A percentile compares a stretch with the other conserved stretches of the same genome.
phyloP scores from a whole-genome alignment of 1,140 invertebrate species.

The Drosophila dunni region DNA sequence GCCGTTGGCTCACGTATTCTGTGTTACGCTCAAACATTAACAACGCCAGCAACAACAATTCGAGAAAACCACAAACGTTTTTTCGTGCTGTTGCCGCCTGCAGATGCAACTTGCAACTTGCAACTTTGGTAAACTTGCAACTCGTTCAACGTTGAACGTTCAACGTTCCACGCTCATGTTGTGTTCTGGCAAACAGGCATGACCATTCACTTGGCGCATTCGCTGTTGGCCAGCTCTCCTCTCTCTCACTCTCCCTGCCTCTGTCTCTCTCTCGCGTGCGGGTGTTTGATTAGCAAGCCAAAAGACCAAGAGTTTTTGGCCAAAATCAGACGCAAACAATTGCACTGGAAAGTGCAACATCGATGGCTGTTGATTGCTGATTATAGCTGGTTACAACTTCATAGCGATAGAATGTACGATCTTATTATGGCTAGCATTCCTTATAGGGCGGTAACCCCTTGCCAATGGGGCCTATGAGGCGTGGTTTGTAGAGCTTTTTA shows the following conservation, averaged over 20 bases:
- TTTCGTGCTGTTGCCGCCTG: slow-evolving; percentile 66
- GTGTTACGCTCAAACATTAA: slow-evolving; percentile 80
- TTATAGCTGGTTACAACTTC: slow-evolving; percentile 73
- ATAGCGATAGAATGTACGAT: slow-evolving; percentile 48
- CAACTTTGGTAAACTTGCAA: slow-evolving; percentile 21
- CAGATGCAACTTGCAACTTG: slow-evolving; percentile 38
- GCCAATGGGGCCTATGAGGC: too few relatives aligned
- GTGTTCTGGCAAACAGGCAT: slow-evolving; percentile 58
- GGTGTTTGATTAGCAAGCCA: slow-evolving; percentile 72
- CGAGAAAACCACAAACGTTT: slow-evolving; percentile 72
- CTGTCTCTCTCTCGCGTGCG: slow-evolving; percentile 42
- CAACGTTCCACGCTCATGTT: slow-evolving; percentile 50
- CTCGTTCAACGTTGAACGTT: slow-evolving; percentile 29
- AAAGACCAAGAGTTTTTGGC: slow-evolving; percentile 28
- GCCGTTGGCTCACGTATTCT: slow-evolving; percentile 80
- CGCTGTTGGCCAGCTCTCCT: slow-evolving; percentile 46
- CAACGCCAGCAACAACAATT: slow-evolving; percentile 61
- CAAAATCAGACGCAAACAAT: slow-evolving; percentile 17
- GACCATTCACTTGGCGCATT: slow-evolving; percentile 56
- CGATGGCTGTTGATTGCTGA: slow-evolving; percentile 69
- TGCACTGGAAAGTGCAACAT: slow-evolving; percentile 50
- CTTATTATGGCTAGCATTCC: slow-evolving; percentile 19
- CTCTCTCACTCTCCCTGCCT: too few relatives aligned
- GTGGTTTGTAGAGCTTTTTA: too few relatives aligned
- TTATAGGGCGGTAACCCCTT: not conserved